Conservation (phyloP, 2,797 vertebrate genomes). For the Sebastes trivittatus region DNA sequence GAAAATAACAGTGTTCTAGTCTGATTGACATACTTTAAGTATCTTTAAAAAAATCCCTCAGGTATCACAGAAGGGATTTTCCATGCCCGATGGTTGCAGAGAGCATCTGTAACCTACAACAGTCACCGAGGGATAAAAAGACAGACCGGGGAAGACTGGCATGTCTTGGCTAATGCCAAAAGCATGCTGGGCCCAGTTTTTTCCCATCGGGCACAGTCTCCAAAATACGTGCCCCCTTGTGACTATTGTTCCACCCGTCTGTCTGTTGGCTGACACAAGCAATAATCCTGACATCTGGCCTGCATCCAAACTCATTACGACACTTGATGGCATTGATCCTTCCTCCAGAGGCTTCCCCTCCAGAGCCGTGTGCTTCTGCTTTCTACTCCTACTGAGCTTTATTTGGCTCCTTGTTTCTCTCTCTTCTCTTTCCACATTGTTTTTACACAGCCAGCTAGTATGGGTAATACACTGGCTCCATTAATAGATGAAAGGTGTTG, state of each 20-base stretch:
- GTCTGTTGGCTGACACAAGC: conserved; percentile 81
- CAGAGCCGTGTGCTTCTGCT: conserved; percentile 51
- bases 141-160: conserved; percentile 41
- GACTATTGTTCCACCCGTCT: conserved; percentile 74
- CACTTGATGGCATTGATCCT: conserved; percentile 79
- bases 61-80: conserved; percentile 19
- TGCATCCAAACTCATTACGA: conserved; percentile 79
- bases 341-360: conserved; percentile 76
- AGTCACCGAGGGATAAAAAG: conserved; percentile 7
- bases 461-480: not conserved
- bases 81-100: not conserved
- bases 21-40: not conserved
- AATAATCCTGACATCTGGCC: conserved; percentile 81
- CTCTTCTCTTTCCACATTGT: conserved; percentile 31
- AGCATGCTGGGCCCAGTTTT: conserved; percentile 58
- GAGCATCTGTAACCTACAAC: conserved; percentile 20
- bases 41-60: not conserved
- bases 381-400: conserved; percentile 47
- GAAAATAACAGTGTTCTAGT: not conserved
- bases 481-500: conserved; percentile 37
- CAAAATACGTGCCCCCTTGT: conserved; percentile 70
- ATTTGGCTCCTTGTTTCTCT: conserved; percentile 48
- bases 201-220: conserved; percentile 68
- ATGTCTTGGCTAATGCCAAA: conserved; percentile 44
- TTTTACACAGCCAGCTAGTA: not conserved